Base-by-base conservation (phyloP, 2,113 vertebrate species). In the Australoheros scitulus region DNA sequence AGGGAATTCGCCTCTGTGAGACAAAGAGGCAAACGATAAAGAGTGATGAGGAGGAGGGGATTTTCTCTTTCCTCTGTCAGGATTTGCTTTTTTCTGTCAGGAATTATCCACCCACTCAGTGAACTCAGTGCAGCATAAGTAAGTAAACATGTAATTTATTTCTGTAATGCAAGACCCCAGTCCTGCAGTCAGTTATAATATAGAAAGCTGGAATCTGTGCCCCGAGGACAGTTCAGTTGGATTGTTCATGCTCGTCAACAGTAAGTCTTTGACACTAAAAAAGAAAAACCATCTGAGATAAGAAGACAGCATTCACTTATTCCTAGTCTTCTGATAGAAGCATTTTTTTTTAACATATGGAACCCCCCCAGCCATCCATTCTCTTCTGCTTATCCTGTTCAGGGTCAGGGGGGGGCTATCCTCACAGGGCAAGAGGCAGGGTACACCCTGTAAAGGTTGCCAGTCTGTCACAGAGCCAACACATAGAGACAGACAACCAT, bases 191-290 rank as follows among this genome's bases (percentile, higher is more conserved):
- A 88, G 11, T 92, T 86, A 87, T 91, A 65, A 63, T 50, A 22
- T 50, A 80, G 81, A 15, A 76, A 56, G 76, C 83, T 82, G 72
- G 55, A 81, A 85, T 41, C 79, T 61, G 82, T 86, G 74, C 85
- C 88, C 74, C 83, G 80, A 84, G 90, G 92, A 91, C 70, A 59
- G 76, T 86, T 86, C 56, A 24, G 88, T 92, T 91, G 83, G 83
- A 88, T 89, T 92, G 87, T 90, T 94, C 88, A 43, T 18, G 82
- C 63, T 65, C 41, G 57, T 85, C 82, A 88, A 63, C 80, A 88
- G 80, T 61, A 3, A 72, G n/a, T 11, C 63, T 47, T 65, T 24
- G 43, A 43, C 9, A 65, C 38, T 43, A 65, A 68, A 14, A 68
- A 38, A 47, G 24, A 43, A 13, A 17, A 43, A 43, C 7, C 63